These are phyloP conservation scores for Anoplophora glabripennis DNA, from an alignment of 1,140 invertebrate genomes.

Conservation along the genomic window DNA sequence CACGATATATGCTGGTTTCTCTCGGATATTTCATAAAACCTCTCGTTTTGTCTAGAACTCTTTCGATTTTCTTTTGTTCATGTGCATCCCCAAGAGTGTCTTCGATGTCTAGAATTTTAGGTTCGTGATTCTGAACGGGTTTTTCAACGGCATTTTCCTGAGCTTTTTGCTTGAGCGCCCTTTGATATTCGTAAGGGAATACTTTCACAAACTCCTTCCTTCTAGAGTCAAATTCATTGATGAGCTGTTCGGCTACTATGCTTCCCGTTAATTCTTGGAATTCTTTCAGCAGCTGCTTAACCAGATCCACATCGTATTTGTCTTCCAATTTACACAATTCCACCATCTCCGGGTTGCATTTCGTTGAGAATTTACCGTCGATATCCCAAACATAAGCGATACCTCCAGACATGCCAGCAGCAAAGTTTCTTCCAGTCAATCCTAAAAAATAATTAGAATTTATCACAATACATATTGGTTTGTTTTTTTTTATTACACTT, in stretches of 20 bases:
- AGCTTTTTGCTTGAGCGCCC: conserved; percentile 76
- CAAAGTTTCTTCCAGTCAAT: conserved; percentile 90
- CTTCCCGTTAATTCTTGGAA: conserved; percentile 91
- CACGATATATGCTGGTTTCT: conserved; percentile 80
- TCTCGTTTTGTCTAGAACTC: conserved; percentile 84
- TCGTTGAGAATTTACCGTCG: conserved; percentile 78
- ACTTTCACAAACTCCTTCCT: conserved; percentile 90
- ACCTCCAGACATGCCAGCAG: conserved; percentile 78
- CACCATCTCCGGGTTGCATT: conserved; percentile 91
- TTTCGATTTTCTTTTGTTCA: conserved; percentile 75
- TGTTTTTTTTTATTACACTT: too few species aligned
- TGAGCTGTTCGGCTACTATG: conserved; percentile 72
- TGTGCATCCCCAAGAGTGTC: conserved; percentile 75
- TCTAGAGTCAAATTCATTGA: conserved; percentile 79
- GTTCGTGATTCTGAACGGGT: conserved; percentile 43
- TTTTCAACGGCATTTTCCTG: conserved; percentile 52
- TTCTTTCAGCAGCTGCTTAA: conserved; percentile 78
- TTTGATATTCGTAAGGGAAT: conserved; percentile 96
- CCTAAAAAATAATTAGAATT: conserved; percentile 61
- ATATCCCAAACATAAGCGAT: conserved; percentile 94
- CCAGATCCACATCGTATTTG: conserved; percentile 75
- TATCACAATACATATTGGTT: too few species aligned
- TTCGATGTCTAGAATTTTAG: conserved; percentile 79
- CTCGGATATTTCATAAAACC: conserved; percentile 94
- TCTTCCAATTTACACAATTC: conserved; percentile 79